Evolutionary conservation across 2,113 vertebrate genomes (phyloP).

Genomic region (Centropristis striata): DNA sequence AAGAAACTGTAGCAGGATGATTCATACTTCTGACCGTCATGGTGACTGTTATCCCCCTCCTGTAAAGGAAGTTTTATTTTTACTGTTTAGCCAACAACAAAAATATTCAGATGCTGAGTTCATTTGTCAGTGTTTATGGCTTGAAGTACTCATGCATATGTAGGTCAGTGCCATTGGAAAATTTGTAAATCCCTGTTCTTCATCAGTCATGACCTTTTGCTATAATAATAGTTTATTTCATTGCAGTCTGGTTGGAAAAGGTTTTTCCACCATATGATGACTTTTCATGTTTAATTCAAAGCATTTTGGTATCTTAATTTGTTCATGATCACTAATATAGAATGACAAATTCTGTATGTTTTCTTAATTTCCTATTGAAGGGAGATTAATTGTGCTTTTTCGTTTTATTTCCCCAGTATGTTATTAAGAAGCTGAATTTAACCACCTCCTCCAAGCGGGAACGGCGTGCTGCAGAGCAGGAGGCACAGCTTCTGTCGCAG

Average conservation of each 20-base stretch:
- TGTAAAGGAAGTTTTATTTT: not conserved
- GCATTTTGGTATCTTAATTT: not conserved
- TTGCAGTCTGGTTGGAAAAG: not conserved
- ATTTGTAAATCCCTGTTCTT: not conserved
- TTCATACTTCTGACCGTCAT: not conserved
- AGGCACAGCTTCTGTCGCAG: constrained; percentile 94
- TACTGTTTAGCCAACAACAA: not conserved
- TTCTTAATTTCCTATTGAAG: not conserved
- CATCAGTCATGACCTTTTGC: not conserved
- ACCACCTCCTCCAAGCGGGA: constrained; percentile 90
- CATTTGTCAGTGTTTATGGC: not conserved
- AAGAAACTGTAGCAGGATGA: not conserved
- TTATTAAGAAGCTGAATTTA: constrained; percentile 96
- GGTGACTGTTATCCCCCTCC: not conserved
- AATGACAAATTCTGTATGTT: not conserved
- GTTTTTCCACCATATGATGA: not conserved
- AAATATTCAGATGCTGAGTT: not conserved
- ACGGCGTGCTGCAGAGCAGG: constrained; percentile 93
- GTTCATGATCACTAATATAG: not conserved
- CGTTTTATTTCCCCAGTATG: constrained; percentile 85
- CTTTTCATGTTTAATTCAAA: not conserved
- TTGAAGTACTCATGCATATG: not conserved
- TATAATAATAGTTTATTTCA: not conserved
- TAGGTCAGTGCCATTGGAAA: not conserved
- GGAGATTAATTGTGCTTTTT: not conserved